phyloP scores from a whole-genome alignment of 1,140 invertebrate genomes.

The Venturia canescens region DNA sequence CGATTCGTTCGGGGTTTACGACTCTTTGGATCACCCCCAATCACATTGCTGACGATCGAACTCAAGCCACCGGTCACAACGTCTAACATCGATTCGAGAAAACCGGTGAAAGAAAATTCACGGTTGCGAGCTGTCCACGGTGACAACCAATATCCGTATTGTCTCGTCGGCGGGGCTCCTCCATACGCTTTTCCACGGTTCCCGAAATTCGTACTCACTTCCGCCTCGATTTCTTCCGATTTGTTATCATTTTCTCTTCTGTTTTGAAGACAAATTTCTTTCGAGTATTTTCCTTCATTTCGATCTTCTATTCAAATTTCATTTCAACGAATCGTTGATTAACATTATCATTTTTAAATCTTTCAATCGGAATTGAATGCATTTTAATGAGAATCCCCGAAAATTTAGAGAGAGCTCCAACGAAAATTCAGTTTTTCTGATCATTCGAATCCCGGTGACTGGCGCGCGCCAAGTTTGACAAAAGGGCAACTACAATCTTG shows the following conservation, averaged over 20 bases:
- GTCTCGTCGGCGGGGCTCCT: neutral
- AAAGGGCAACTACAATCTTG: no score
- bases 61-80: conserved; percentile 63
- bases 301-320: no score
- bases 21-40: conserved; percentile 65
- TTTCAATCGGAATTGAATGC: no score
- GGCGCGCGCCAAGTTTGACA: no score
- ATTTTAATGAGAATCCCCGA: no score
- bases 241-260: conserved; percentile 2
- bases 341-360: no score
- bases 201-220: neutral
- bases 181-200: neutral
- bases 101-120: conserved; percentile 67
- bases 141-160: conserved; percentile 35
- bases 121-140: conserved; percentile 35
- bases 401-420: no score
- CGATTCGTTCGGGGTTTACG: conserved; percentile 51
- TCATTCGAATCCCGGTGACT: no score
- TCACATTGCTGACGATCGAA: conserved; percentile 64
- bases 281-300: neutral
- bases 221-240: neutral
- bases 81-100: conserved; percentile 65
- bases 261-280: neutral
- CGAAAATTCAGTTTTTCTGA: no score
- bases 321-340: no score